These are phyloP conservation scores for Lagocephalus sceleratus DNA, from an alignment of 2,797 vertebrate species.

Conservation along the genomic window DNA sequence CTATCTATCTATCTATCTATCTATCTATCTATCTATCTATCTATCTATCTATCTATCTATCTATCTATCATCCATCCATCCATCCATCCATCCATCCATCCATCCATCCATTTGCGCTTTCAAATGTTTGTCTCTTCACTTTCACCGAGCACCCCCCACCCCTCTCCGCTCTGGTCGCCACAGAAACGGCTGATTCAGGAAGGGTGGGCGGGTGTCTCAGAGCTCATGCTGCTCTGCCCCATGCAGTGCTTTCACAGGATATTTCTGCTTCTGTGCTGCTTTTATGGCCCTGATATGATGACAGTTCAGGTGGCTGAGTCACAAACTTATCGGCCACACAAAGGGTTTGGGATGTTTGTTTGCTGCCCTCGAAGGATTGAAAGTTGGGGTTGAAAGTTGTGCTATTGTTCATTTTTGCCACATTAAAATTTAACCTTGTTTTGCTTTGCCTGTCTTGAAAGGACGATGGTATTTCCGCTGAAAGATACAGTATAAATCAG, in stretches of 20 bases:
- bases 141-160: slow-evolving; percentile 43
- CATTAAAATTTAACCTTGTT: background rate
- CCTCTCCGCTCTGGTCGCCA: slow-evolving; percentile 68
- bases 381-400: slow-evolving; percentile 21
- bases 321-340: slow-evolving; percentile 49
- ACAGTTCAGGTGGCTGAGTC: slow-evolving; percentile 63
- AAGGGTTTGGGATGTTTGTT: slow-evolving; percentile 34
- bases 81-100: no score
- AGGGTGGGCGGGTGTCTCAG: slow-evolving; percentile 74
- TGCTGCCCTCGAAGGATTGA: slow-evolving; percentile 23
- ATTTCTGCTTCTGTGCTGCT: slow-evolving; percentile 66
- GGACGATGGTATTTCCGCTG: slow-evolving; percentile 14
- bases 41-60: no score
- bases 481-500: slow-evolving; percentile 8
- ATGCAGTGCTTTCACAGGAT: slow-evolving; percentile 71
- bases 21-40: no score
- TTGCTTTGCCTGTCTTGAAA: slow-evolving; percentile 6
- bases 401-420: slow-evolving; percentile 18
- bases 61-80: slow-evolving; percentile 21
- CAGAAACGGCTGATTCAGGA: slow-evolving; percentile 79
- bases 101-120: slow-evolving; percentile 35
- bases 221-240: slow-evolving; percentile 73
- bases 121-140: slow-evolving; percentile 66
- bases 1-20: no score
- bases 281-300: slow-evolving; percentile 59